Evolutionary conservation across 2,113 vertebrate species (phyloP), one percentile per base, ranked within the genome.

Genomic region (Ciconia stormi): DNA sequence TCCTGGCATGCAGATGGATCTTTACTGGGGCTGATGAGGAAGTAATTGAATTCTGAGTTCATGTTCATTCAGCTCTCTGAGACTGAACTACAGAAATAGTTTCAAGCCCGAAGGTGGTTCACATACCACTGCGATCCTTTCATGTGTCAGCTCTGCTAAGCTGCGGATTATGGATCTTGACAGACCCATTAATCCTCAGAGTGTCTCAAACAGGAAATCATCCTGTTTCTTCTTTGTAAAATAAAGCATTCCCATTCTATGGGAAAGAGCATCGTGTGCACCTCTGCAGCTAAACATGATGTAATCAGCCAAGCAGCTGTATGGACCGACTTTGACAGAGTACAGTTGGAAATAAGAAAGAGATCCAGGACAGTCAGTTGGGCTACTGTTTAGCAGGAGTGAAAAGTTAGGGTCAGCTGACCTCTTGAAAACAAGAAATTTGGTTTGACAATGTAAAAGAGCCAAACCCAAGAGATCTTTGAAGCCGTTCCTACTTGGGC

Each of bases 121-220:
- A 86, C 76, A 90, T 36, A 86, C 66, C 67, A 71, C 78, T 26
- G 20, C 1, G 0, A 52, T 62, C 56, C 93, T 89, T 89, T 94
- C 77, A 78, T 58, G 55, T 86, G 42, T 82, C 90, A 84, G 90
- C 90, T 92, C 88, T 62, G 73, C 90, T 93, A 87, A 97, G 46
- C 73, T 0, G 0, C 46, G 0, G 3, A 74, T 78, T 67, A 66
- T 2, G 0, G 25, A 50, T 87, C 88, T 38, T 96, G 95, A 89
- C 93, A 94, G 93, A 86, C 32, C 40, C 88, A 87, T 92, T 85
- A 94, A 97, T 89, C 82, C 72, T 90, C 67, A 22, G 46, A 5
- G 3, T 61, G 55, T 53, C 81, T 90, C 82, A 59, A 2, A 0
- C 32, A 82, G 72, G 80, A 96, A 91, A 93, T 74, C 71, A 78